Evolutionary conservation across 2,888 invertebrate species (phyloP).

Genomic region (Cremastinae sp.): DNA sequence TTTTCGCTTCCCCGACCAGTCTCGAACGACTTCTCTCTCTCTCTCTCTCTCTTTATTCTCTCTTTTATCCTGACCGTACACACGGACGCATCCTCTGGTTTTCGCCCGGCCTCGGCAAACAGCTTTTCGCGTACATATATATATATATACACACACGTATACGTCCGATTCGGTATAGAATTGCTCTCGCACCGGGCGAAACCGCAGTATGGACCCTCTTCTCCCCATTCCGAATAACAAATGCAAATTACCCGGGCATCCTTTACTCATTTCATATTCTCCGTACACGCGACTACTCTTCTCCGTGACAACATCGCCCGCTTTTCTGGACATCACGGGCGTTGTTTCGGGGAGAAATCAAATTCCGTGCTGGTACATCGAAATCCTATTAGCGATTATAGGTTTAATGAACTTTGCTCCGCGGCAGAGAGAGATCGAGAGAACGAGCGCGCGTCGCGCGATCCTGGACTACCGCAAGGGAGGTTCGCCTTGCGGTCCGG

Average conservation of each 20-base stretch:
- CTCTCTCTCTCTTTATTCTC: too few species aligned
- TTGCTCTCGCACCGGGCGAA: slow-evolving; percentile 57
- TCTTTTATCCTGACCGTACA: not conserved
- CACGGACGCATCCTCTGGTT: not conserved
- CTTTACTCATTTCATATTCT: slow-evolving; percentile 45
- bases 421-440: not conserved
- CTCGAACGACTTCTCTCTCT: slow-evolving; percentile 1
- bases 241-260: slow-evolving; percentile 56
- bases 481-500: slow-evolving; percentile 39
- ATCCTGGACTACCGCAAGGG: not conserved
- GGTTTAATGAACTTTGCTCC: not conserved
- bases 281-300: not conserved
- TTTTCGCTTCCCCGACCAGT: slow-evolving; percentile 40
- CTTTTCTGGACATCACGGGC: not conserved
- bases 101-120: slow-evolving; percentile 50
- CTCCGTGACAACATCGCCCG: slow-evolving; percentile 8
- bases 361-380: not conserved
- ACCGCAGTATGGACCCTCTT: slow-evolving; percentile 45
- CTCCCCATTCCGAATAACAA: slow-evolving; percentile 58
- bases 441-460: too few species aligned
- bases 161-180: slow-evolving; percentile 54
- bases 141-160: too few species aligned
- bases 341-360: not conserved
- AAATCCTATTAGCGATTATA: not conserved
- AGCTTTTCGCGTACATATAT: too few species aligned